Percentiles rank a stretch among this genome's conserved stretches.
Conservation (phyloP, 2,797 vertebrate species). For the Cossypha heuglini region DNA sequence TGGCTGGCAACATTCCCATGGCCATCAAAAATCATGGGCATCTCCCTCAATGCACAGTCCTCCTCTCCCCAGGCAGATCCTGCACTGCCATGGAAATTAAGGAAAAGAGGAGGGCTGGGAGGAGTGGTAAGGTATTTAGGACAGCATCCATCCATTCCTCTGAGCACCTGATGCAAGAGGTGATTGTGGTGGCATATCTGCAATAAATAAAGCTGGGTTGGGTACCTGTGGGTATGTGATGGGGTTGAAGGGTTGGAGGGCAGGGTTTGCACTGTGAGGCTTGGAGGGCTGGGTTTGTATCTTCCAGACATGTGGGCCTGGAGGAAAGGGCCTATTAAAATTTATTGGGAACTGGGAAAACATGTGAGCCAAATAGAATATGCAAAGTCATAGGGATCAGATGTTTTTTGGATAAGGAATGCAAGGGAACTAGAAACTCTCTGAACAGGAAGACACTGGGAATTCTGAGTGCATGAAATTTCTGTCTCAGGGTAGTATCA, state of each 20-base stretch:
- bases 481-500: not conserved
- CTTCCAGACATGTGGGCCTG: not conserved
- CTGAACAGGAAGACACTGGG: not conserved
- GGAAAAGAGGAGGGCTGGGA: not conserved
- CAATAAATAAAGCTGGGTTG: not conserved
- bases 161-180: not conserved
- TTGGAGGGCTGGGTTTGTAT: not conserved
- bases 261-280: not conserved
- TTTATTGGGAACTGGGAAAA: not conserved
- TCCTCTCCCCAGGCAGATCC: not conserved
- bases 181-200: fast-evolving
- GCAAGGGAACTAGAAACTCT: not conserved
- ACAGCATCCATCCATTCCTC: not conserved
- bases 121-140: not conserved
- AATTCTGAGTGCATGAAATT: not conserved
- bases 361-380: not conserved
- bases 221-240: not conserved
- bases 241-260: not conserved
- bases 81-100: not conserved
- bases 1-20: not conserved
- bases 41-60: not conserved
- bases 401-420: not conserved
- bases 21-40: fast-evolving
- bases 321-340: not conserved
- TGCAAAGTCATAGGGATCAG: not conserved